Base-by-base conservation (phyloP, 2,113 vertebrate species). In the Trichomycterus rosablanca region DNA sequence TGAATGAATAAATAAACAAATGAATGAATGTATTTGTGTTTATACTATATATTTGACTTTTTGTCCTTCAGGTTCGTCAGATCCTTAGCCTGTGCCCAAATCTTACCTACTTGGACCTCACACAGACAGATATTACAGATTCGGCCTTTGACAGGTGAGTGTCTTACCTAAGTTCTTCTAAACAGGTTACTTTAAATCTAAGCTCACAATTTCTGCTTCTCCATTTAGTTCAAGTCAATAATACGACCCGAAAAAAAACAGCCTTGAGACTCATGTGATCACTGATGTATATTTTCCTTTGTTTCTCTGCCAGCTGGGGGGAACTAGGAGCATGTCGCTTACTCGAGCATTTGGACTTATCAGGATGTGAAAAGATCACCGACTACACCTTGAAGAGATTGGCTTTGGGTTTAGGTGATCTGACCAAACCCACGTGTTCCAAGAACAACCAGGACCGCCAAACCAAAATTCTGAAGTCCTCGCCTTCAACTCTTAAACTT, bases 301-400 rank as follows among this genome's bases (percentile, higher is more conserved):
- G 30, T 2, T 44, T 82, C 67, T 46, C 55, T 3, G 2, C 3
- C 16, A 97, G 93, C 74, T 97, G 96, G 94, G 89, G 80, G 15
- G 88, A 83, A 59, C 67, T 93, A 16, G 91, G 90, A 32, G 88
- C 80, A 28, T 94, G 92, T 70, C 84, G 79, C 51, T 88, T 75
- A 70, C 88, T 97, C 59, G 85, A 86, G 50, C 92, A 95, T 62
- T 84, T 99, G 71, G 96, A 99, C 81, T 75, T 99, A 48, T 99
- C 96, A 1, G 96, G 96, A 3, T 99, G 95, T 74, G 95, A 97
- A 59, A 93, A 93, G 76, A 92, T 98, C 66, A 94, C 91, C 0
- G 92, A 99, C 70, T 64, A 83, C 75, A 88, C 93, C 26, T 59
- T 97, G 59, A 90, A 91, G 75, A 93, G 87, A 62, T 81, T 99